Evolutionary conservation across 2,888 invertebrate genomes (phyloP).

Genomic region (Chrysina gloriosa): DNA sequence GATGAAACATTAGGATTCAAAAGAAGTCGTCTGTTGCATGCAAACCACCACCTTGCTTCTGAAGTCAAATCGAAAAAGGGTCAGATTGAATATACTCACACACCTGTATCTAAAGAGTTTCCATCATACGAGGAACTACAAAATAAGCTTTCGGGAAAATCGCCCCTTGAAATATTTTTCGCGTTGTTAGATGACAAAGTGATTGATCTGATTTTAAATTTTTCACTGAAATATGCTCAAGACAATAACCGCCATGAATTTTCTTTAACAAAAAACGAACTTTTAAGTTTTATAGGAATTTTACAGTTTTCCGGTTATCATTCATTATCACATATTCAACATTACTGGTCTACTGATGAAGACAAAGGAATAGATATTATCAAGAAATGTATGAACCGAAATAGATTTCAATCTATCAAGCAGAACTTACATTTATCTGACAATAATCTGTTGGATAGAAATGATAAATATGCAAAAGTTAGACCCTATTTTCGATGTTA

Average conservation of each 20-base stretch:
- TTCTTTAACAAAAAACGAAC: not conserved
- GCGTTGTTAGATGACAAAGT: not conserved
- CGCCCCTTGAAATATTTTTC: too few species aligned
- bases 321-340: not conserved
- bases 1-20: too few species aligned
- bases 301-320: slow-evolving; percentile 37
- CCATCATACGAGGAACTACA: too few species aligned
- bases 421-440: slow-evolving; percentile 51
- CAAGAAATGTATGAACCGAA: slow-evolving; percentile 44
- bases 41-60: too few species aligned
- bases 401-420: slow-evolving; percentile 46
- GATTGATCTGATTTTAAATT: too few species aligned
- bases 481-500: slow-evolving; percentile 48
- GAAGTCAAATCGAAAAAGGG: too few species aligned
- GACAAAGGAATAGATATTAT: slow-evolving; percentile 40
- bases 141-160: too few species aligned
- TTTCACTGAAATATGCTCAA: not conserved
- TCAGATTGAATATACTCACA: too few species aligned
- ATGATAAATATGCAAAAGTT: slow-evolving; percentile 52
- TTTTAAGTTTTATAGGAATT: not conserved
- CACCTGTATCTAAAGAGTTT: too few species aligned
- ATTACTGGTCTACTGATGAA: slow-evolving; percentile 43
- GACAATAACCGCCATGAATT: slow-evolving; percentile 9
- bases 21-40: too few species aligned
- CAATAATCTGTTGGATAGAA: slow-evolving; percentile 47